Evolutionary conservation across 2,797 vertebrate species (phyloP), one percentile per base, ranked within the genome.

Genomic region (Pipistrellus nathusii): DNA sequence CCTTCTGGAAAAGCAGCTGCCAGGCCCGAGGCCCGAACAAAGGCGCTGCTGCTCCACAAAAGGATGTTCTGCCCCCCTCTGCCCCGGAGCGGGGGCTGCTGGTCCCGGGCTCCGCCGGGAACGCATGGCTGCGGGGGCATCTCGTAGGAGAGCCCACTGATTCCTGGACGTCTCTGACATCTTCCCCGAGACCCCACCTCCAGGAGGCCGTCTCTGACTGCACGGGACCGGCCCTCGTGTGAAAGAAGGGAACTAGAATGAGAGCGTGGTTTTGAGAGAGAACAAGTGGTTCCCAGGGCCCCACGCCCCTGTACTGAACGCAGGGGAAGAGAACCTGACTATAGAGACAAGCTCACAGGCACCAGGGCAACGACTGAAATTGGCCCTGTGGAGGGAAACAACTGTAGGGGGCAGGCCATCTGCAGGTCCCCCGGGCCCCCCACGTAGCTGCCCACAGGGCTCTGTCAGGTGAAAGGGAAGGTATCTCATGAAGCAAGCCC

Each of bases 1-100:
- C 92, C 94, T 94, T 94, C 73, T 78, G 77, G 62, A 93, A 94
- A 86, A 92, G 81, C 8, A 0, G 55, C 75, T 66, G 95, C 48
- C 82, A 2, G 35, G 51, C 64, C 2, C 0, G 13, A 77, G 41
- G 69, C 14, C 76, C 66, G 59, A 27, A 86, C 82, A 75, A 92
- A 96, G 62, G 59, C 86, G 23, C 68, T 66, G 23, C 68, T 66
- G 73, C 25, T 32, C 83, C 68, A 64, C 69, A 66, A 93, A 94
- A 84, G 84, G 30, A 17, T 89, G 48, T 85, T 87, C 69, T 23
- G 68, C 23, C 20, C 48, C 14, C 32, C 30, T 2, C 84, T 62
- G 93, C 71, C 20, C 81, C 91, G 85, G 86, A 69, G 27, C 0
- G 8, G 91, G 3, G 35, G 69, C 80, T 11, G 82, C 62, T 35